Base-by-base conservation (phyloP, 1,140 invertebrate species). In the Formica exsecta region DNA sequence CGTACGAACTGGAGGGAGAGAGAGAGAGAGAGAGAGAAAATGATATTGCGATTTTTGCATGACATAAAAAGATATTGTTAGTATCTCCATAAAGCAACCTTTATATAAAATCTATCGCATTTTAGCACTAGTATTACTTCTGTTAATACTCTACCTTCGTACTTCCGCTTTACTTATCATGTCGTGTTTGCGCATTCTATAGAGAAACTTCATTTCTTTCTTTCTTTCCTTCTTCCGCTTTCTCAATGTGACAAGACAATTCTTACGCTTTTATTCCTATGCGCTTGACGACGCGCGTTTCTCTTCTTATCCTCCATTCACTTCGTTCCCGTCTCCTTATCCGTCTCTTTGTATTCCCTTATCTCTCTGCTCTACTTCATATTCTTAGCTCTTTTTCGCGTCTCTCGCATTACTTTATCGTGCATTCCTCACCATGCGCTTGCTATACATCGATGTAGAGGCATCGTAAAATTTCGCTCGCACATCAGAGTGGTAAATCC, bases 321-420 rank as follows among this genome's bases (percentile, higher is more conserved):
- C 36, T 29, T 59, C 59, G 61, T 41, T 41, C 22, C 61, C 22
- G 25, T 29, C 13, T 51, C 65, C 51, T 66, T 76, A 85, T 77
- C 73, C 41, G 32, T 66, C 25, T 68, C 44, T 32, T 79, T 85
- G 36, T 68, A n/a, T 36, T 44, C 16, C 9, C 41, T 65, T 85
- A 64, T 79, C 64, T 85, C 62, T 85, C 44, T 59, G 73, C 38
- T 85, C 75, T 79, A 66, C 44, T 79, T 65, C 36, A 79, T 61
- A 83, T 73, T 73, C 68, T 83, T 65, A 73, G 73, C 71, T 62
- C 8, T 19, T 5, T 16, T 11, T 2, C 29, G 76, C 62, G 64
- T 70, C n/a, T 22, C 44, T 48, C 62, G 59, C 25, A 32, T 65
- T 66, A 59, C 36, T 51, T 13, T 13, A 32, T 9, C 51, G 54